phyloP scores from a whole-genome alignment of 2,113 vertebrate genomes.

The Dissostichus mawsoni region DNA sequence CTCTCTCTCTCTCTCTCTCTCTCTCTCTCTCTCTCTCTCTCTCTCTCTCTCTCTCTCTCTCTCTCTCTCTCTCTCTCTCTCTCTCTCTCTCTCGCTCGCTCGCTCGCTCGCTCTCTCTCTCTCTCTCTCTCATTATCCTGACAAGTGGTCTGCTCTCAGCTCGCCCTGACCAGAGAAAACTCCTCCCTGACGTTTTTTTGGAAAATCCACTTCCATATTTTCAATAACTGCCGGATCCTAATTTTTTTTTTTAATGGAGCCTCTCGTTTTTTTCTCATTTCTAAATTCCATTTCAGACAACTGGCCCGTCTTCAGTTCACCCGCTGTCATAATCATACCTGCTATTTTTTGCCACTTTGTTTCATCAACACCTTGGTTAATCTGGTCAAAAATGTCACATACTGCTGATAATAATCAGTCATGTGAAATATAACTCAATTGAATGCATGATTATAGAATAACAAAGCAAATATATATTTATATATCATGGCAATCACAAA shows the following conservation, averaged over 20 bases:
- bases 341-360: constrained; percentile 19
- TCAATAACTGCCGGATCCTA: constrained; percentile 68
- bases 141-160: constrained; percentile 75
- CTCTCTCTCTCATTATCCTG: constrained; percentile 73
- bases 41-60: constrained; percentile 61
- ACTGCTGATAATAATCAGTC: constrained; percentile 51
- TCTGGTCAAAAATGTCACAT: constrained; percentile 50
- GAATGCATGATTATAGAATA: constrained; percentile 13
- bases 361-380: constrained; percentile 53
- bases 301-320: constrained; percentile 49
- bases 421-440: constrained; percentile 42
- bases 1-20: constrained; percentile 62
- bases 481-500: constrained; percentile 2
- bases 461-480: neutral
- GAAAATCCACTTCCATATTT: constrained; percentile 73
- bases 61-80: constrained; percentile 61
- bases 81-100: constrained; percentile 60
- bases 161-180: constrained; percentile 54
- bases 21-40: constrained; percentile 68
- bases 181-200: constrained; percentile 66
- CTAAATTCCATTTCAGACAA: constrained; percentile 50
- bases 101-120: constrained; percentile 45
- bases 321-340: constrained; percentile 30
- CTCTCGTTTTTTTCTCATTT: constrained; percentile 16
- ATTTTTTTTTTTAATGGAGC: constrained; percentile 68